Evolutionary conservation across 1,140 invertebrate genomes (phyloP).

Genomic region (Drosophila kepulauana): DNA sequence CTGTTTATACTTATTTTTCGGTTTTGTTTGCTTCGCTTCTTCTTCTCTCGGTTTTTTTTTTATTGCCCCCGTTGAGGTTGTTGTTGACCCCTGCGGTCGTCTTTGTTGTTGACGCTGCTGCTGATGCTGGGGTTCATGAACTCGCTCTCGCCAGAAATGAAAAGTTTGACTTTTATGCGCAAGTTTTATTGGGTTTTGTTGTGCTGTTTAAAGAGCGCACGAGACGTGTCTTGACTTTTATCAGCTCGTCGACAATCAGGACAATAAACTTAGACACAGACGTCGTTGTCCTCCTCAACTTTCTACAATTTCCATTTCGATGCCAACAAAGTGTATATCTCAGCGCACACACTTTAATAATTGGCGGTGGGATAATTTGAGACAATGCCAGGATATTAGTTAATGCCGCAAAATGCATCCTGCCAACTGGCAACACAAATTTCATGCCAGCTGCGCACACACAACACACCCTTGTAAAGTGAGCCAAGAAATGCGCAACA

Average conservation of each 20-base stretch:
- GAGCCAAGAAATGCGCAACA: conserved; percentile 72
- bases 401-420: conserved; percentile 75
- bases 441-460: conserved; percentile 73
- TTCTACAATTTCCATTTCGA: conserved; percentile 53
- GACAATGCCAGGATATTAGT: conserved; percentile 71
- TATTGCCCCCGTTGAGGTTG: conserved; percentile 32
- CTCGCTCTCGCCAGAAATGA: conserved; percentile 56
- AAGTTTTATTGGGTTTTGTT: conserved; percentile 60
- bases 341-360: conserved; percentile 59
- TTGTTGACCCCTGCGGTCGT: conserved; percentile 38
- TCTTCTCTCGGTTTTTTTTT: conserved; percentile 4
- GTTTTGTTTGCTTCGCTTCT: conserved; percentile 7
- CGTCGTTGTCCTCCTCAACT: conserved; percentile 44
- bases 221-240: conserved; percentile 47
- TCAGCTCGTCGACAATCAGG: conserved; percentile 32
- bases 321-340: conserved; percentile 8
- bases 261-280: conserved; percentile 52
- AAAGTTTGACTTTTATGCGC: conserved; percentile 77
- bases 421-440: conserved; percentile 64
- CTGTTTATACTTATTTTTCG: conserved; percentile 12
- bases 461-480: conserved; percentile 29
- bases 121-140: conserved; percentile 65
- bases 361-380: conserved; percentile 56
- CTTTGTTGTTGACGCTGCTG: conserved; percentile 44
- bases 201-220: conserved; percentile 54